These are phyloP conservation scores for Eciton burchellii DNA, from an alignment of 1,140 invertebrate species.

Conservation along the genomic window DNA sequence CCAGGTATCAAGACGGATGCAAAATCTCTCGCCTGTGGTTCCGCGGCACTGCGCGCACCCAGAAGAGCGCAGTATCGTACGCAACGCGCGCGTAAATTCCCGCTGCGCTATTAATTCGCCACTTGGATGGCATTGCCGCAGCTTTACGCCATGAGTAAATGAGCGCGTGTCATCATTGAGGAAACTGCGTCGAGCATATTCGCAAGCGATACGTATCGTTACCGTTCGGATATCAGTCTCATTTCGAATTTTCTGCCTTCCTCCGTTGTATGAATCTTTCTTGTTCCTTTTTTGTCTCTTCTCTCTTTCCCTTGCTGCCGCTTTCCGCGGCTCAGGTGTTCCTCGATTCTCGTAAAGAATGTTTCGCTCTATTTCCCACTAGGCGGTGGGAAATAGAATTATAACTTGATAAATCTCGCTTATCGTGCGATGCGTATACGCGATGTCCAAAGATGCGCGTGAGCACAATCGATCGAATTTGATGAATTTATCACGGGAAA, in stretches of 20 bases:
- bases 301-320: background rate
- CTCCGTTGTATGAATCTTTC: conserved; percentile 10
- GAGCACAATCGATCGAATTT: background rate
- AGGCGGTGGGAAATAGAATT: conserved; percentile 3
- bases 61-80: background rate
- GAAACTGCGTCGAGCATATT: conserved; percentile 25
- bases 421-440: background rate
- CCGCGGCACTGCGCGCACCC: background rate
- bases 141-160: conserved; percentile 28
- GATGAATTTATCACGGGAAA: background rate
- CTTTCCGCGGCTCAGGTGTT: no score
- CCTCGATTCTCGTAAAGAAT: background rate
- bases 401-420: background rate
- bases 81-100: background rate
- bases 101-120: conserved; percentile 54
- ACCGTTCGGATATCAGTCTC: conserved; percentile 3
- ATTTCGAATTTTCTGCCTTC: conserved; percentile 10
- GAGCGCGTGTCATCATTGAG: background rate
- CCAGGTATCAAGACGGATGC: conserved; percentile 62
- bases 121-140: background rate
- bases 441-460: background rate
- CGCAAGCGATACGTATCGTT: conserved; percentile 2
- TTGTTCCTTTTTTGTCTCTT: background rate
- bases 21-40: conserved; percentile 54
- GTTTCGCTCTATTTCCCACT: conserved; percentile 13